phyloP scores from a whole-genome alignment of 2,113 vertebrate genomes.

The Dascyllus trimaculatus region DNA sequence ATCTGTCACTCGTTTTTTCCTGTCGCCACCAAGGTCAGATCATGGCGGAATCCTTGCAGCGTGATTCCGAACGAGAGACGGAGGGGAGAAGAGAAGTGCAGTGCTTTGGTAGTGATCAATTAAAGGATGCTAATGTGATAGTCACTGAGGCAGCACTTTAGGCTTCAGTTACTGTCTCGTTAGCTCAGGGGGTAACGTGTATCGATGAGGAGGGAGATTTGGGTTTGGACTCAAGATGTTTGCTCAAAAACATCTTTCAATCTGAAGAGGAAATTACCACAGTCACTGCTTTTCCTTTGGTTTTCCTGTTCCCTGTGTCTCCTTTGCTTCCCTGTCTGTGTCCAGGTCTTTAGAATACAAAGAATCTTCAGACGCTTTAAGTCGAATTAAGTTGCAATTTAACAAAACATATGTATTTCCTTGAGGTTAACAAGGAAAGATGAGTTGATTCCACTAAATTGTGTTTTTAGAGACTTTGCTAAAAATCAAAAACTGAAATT shows the following conservation, averaged over 20 bases:
- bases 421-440: too few species aligned
- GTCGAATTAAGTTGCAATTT: too few species aligned
- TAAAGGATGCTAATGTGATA: slow-evolving; percentile 14
- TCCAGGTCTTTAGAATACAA: too few species aligned
- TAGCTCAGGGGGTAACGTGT: background rate
- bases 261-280: too few species aligned
- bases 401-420: too few species aligned
- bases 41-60: background rate
- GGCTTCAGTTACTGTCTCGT: slow-evolving; percentile 4
- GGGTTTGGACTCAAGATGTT: background rate
- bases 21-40: slow-evolving; percentile 34
- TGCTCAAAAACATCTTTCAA: background rate
- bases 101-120: background rate
- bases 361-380: too few species aligned
- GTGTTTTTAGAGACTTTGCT: too few species aligned
- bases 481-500: too few species aligned
- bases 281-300: too few species aligned
- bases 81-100: background rate
- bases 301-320: too few species aligned
- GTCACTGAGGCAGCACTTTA: background rate
- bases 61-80: background rate
- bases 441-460: too few species aligned
- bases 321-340: too few species aligned
- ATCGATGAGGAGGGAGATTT: background rate
- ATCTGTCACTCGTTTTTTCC: slow-evolving; percentile 44